Evolutionary conservation across 2,888 invertebrate species (phyloP), one percentile per base, ranked within the genome.

Genomic region (Rapana venosa): DNA sequence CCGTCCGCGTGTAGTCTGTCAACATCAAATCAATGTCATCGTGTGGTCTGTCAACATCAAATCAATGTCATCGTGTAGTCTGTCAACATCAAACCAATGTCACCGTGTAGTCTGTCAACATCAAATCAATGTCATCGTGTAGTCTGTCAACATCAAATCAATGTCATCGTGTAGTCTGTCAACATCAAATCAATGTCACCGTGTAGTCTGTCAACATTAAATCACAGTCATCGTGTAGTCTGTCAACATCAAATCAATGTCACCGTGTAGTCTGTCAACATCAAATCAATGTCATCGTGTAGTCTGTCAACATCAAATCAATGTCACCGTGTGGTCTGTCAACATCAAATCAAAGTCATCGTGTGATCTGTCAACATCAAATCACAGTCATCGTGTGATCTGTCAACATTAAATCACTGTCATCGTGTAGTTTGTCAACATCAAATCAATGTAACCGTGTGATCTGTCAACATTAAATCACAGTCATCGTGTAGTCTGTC

Each of bases 1-100:
- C 98, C 11, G 98, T 98, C 89, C 98, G 97, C 88, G 97, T 97
- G 96, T 98, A 98, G 96, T 98, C 98, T 98, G 97, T 32, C 74
- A n/a, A n/a, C 4, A n/a, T 74, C 17, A 1, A n/a, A 77, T 30
- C n/a, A 77, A 22, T 26, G 26, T 66, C 66, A 66, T 66, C 66
- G 47, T 47, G 47, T 47, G 8, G 47, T 47, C 47, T 47, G 47
- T 8, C 47, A 47, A 47, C 8, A 8, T 47, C 4, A 5, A 47
- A 47, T 47, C 47, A 47, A 47, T 47, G 47, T 47, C 47, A 47
- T 47, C 47, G 47, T 47, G 47, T 47, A 47, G 47, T 47, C 47
- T 47, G 47, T 8, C 47, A 2, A 47, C 47, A 47, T 47, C 4
- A 5, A 47, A 98, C 97, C 96, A 98, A 98, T 13, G 98, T 98